Evolutionary conservation across 2,888 invertebrate species (phyloP).

Genomic region (Halictus ligatus): DNA sequence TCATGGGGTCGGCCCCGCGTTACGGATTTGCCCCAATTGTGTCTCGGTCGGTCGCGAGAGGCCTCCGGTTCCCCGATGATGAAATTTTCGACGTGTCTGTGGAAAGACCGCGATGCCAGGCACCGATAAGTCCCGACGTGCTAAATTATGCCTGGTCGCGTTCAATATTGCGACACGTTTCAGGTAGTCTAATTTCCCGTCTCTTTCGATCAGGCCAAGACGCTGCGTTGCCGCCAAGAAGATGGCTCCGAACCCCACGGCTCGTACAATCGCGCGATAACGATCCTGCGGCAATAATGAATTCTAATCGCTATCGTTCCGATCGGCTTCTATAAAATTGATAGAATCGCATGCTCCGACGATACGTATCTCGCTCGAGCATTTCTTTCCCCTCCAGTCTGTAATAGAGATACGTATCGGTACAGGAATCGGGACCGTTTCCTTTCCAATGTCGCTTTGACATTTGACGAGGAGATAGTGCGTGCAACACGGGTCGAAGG

Average conservation of each 20-base stretch:
- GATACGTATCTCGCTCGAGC: not conserved
- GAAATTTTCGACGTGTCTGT: constrained; percentile 46
- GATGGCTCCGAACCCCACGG: not conserved
- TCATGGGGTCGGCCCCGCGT: constrained; percentile 35
- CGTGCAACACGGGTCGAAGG: constrained; percentile 16
- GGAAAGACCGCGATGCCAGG: constrained; percentile 35
- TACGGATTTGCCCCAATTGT: constrained; percentile 67
- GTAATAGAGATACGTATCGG: constrained; percentile 8
- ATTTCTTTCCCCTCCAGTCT: not conserved
- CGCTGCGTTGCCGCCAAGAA: not conserved
- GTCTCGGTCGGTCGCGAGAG: constrained; percentile 46
- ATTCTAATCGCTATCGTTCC: not conserved
- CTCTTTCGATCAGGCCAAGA: not conserved
- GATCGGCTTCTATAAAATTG: not conserved
- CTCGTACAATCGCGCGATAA: not conserved
- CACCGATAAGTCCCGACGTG: constrained; percentile 16
- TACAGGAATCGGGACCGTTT: constrained; percentile 22
- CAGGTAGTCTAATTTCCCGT: constrained; percentile 35
- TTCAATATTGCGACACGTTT: not conserved
- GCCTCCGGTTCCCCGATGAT: constrained; percentile 34
- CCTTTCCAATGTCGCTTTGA: constrained; percentile 71
- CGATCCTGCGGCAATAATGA: not conserved
- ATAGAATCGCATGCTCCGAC: not conserved
- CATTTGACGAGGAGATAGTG: constrained; percentile 71
- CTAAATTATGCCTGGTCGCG: constrained; percentile 23